Conservation (phyloP, 2,113 vertebrate genomes). For the Amphiprion percula region DNA sequence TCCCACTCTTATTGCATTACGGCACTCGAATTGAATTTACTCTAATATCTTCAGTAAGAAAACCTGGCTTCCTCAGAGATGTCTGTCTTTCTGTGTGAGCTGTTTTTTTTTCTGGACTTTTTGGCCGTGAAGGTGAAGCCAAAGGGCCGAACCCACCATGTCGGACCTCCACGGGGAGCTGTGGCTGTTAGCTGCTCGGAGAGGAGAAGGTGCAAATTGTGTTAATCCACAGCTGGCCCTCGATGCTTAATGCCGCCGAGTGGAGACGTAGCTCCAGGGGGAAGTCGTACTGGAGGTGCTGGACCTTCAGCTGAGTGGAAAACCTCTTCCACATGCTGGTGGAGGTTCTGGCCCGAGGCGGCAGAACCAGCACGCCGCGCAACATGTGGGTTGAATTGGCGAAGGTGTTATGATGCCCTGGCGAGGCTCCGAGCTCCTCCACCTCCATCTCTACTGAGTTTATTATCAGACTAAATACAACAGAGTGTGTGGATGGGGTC, state of each 20-base stretch:
- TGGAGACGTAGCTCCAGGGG: constrained; percentile 50
- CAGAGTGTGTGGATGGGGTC: constrained; percentile 9
- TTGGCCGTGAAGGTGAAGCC: constrained; percentile 61
- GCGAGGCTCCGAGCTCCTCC: constrained; percentile 59
- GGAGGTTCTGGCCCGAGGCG: constrained; percentile 70
- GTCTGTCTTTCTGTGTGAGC: constrained; percentile 21
- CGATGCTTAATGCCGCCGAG: constrained; percentile 63
- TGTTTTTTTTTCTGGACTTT: constrained; percentile 43
- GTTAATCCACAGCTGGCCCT: constrained; percentile 81
- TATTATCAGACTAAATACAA: constrained; percentile 75
- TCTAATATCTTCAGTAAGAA: constrained; percentile 66
- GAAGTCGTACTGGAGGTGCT: constrained; percentile 50
- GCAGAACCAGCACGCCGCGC: constrained; percentile 59
- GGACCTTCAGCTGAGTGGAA: constrained; percentile 78
- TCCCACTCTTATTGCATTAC: constrained; percentile 73
- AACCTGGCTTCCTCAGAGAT: constrained; percentile 53
- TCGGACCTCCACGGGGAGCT: constrained; percentile 50
- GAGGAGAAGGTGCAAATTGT: constrained; percentile 80
- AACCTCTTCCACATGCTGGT: constrained; percentile 81
- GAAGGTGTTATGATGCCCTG: constrained; percentile 77
- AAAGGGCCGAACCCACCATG: constrained; percentile 48
- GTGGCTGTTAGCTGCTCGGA: constrained; percentile 64
- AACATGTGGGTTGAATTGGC: constrained; percentile 84
- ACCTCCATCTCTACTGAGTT: constrained; percentile 65
- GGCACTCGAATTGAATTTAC: constrained; percentile 65